Conservation (phyloP, 2,888 invertebrate genomes). For the Brachypalpus laphriformis region DNA sequence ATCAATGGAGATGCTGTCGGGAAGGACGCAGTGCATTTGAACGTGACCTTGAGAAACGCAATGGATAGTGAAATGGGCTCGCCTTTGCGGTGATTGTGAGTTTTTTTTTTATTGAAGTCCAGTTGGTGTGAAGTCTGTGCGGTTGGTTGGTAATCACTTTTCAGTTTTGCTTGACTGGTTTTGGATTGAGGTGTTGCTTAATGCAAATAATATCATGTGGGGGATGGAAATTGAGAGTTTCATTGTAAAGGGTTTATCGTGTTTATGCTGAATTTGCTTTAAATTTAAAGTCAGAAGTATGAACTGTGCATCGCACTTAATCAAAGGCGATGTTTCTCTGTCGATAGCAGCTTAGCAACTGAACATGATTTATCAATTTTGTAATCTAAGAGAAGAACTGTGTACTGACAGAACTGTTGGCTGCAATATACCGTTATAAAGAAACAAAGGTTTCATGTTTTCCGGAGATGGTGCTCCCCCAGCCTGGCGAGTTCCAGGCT, state of each 20-base stretch:
- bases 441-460: too few species aligned
- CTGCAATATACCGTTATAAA: too few species aligned
- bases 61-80: slow-evolving; percentile 39
- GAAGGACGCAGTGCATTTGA: slow-evolving; percentile 20
- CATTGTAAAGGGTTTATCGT: not conserved
- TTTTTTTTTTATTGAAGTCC: not conserved
- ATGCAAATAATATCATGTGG: not conserved
- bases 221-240: not conserved
- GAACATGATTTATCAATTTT: too few species aligned
- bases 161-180: slow-evolving; percentile 9
- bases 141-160: slow-evolving; percentile 42
- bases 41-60: slow-evolving; percentile 59
- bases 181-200: slow-evolving; percentile 9
- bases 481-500: too few species aligned
- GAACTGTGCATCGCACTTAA: too few species aligned
- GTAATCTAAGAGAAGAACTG: too few species aligned
- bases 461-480: too few species aligned
- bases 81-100: slow-evolving; percentile 33
- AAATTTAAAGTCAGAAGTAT: too few species aligned
- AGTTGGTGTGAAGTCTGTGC: slow-evolving; percentile 10
- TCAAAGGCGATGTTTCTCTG: too few species aligned
- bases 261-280: too few species aligned
- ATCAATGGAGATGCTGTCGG: not conserved
- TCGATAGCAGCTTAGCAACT: too few species aligned
- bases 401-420: too few species aligned